phyloP scores from a whole-genome alignment of 1,140 invertebrate genomes.

The Chrysomallon squamiferum region DNA sequence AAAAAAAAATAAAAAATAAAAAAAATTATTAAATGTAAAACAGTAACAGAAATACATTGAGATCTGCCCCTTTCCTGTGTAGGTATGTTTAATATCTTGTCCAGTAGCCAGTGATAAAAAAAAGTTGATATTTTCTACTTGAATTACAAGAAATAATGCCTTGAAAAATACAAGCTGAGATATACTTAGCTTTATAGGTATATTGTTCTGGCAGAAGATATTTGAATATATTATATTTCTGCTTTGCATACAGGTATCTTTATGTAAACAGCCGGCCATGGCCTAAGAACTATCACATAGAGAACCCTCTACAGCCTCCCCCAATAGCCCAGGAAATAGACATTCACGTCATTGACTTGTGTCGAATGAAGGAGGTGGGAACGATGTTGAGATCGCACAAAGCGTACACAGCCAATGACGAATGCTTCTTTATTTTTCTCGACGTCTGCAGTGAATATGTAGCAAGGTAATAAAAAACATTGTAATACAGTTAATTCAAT shows the following conservation, averaged over 20 bases:
- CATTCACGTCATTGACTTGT: slow-evolving; percentile 86
- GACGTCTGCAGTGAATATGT: slow-evolving; percentile 87
- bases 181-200: too few relatives aligned
- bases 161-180: too few relatives aligned
- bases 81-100: too few relatives aligned
- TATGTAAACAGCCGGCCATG: slow-evolving; percentile 88
- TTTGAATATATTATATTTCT: too few relatives aligned
- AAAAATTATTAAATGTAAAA: too few relatives aligned
- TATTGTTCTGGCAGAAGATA: too few relatives aligned
- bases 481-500: neutral
- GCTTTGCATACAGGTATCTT: slow-evolving; percentile 71
- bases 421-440: slow-evolving; percentile 89
- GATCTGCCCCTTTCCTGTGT: too few relatives aligned
- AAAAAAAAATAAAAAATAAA: too few relatives aligned
- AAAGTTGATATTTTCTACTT: too few relatives aligned
- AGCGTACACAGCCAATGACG: slow-evolving; percentile 85
- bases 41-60: too few relatives aligned
- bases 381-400: slow-evolving; percentile 84
- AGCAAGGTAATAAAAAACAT: slow-evolving; percentile 75
- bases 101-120: too few relatives aligned
- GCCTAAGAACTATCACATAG: slow-evolving; percentile 80
- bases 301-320: slow-evolving; percentile 81
- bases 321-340: slow-evolving; percentile 92
- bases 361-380: slow-evolving; percentile 78
- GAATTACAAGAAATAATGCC: too few relatives aligned